Evolutionary conservation across 2,888 invertebrate species (phyloP).

Genomic region (Leptopilina drosophilae): DNA sequence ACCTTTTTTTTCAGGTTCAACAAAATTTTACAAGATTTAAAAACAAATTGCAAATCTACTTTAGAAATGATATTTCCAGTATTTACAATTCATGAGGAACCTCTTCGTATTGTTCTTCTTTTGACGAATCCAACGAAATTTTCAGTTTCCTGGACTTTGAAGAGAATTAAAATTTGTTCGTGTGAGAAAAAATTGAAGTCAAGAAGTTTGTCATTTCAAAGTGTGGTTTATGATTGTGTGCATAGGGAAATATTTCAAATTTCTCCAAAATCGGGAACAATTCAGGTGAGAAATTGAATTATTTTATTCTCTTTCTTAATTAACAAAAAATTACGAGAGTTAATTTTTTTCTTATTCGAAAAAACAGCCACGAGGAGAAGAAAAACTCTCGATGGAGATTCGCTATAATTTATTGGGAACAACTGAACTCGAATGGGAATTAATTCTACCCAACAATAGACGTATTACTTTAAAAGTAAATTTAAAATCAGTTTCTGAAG

Average conservation of each 20-base stretch:
- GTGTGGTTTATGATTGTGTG: conserved; percentile 69
- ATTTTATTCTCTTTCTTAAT: too few species aligned
- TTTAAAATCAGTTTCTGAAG: conserved; percentile 53
- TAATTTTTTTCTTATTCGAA: too few species aligned
- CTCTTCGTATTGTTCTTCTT: conserved; percentile 65
- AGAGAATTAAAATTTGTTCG: conserved; percentile 71
- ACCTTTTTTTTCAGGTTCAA: conserved; percentile 66
- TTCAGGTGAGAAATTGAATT: conserved; percentile 63
- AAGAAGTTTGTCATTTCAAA: conserved; percentile 64
- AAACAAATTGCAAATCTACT: conserved; percentile 59
- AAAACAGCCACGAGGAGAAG: conserved; percentile 48
- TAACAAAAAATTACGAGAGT: too few species aligned
- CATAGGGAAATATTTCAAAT: conserved; percentile 71
- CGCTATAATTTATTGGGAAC: conserved; percentile 67
- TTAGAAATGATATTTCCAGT: conserved; percentile 69
- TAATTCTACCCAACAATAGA: conserved; percentile 72
- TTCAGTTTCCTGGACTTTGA: conserved; percentile 64
- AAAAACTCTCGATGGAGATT: conserved; percentile 69
- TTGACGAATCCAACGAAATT: conserved; percentile 69
- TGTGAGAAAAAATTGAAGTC: conserved; percentile 64
- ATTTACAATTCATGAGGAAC: conserved; percentile 62
- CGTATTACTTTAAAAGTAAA: conserved; percentile 68
- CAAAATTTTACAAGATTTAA: conserved; percentile 60
- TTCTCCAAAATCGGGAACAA: conserved; percentile 63
- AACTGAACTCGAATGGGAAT: conserved; percentile 70